phyloP scores from a whole-genome alignment of 2,797 vertebrate genomes.

The Bucorvus abyssinicus region DNA sequence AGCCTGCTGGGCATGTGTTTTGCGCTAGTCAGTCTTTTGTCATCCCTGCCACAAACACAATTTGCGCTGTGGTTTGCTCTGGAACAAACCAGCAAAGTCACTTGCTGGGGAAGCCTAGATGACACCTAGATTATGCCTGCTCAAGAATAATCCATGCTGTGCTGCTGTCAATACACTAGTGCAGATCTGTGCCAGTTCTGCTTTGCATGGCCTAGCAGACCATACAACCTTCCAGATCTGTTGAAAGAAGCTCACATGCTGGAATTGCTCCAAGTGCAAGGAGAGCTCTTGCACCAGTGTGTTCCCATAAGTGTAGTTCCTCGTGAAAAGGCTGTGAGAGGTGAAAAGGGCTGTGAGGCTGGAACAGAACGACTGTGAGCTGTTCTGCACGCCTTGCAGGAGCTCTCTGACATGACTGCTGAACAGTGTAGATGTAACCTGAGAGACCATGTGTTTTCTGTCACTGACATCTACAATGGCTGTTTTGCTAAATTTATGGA shows the following conservation, averaged over 20 bases:
- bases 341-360: neutral
- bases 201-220: neutral
- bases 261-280: neutral
- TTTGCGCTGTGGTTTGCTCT: neutral
- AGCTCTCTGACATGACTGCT: neutral
- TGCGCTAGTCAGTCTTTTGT: neutral
- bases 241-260: accelerated
- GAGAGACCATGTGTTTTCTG: neutral
- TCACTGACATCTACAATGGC: neutral
- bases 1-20: neutral
- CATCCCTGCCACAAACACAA: neutral
- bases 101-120: neutral
- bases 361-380: neutral
- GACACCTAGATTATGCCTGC: neutral
- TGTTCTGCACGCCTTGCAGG: neutral
- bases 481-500: neutral
- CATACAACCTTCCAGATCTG: neutral
- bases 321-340: neutral
- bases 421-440: neutral
- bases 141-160: neutral
- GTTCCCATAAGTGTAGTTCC: neutral
- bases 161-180: neutral
- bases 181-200: neutral
- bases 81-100: neutral
- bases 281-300: neutral